These are phyloP conservation scores for Loripinus fragilis DNA, from an alignment of 2,888 invertebrate species.

Conservation along the genomic window DNA sequence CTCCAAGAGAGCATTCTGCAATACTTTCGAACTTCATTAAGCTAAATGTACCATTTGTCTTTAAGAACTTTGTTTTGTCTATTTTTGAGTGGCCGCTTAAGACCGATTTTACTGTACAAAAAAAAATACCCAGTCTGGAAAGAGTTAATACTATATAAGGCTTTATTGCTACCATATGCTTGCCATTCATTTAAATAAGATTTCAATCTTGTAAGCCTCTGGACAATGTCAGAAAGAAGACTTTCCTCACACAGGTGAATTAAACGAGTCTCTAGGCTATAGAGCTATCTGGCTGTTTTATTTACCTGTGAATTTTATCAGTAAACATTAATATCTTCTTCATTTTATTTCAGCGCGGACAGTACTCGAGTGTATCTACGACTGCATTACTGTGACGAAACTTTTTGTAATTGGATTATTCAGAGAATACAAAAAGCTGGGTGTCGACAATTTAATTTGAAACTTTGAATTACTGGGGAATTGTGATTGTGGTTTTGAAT, in stretches of 20 bases:
- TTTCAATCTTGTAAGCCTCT: slow-evolving; percentile 22
- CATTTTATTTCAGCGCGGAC: slow-evolving; percentile 25
- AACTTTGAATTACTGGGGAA: slow-evolving; percentile 2
- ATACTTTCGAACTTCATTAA: too few relatives aligned
- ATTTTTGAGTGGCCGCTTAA: too few relatives aligned
- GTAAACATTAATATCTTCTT: slow-evolving; percentile 45
- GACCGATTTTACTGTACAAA: too few relatives aligned
- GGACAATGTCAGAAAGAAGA: slow-evolving; percentile 3
- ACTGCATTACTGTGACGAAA: slow-evolving; percentile 7
- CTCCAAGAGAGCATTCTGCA: too few relatives aligned
- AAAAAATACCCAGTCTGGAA: too few relatives aligned
- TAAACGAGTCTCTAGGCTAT: slow-evolving; percentile 6
- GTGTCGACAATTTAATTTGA: slow-evolving; percentile 15
- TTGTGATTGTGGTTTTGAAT: background rate
- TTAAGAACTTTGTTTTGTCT: too few relatives aligned
- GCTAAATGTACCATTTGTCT: too few relatives aligned
- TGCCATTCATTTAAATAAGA: background rate
- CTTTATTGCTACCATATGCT: slow-evolving; percentile 12
- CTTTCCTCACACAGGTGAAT: slow-evolving; percentile 10
- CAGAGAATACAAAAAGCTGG: slow-evolving; percentile 6
- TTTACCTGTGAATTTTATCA: slow-evolving; percentile 27
- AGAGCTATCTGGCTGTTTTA: slow-evolving; percentile 20
- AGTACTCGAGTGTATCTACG: background rate
- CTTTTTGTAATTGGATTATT: slow-evolving; percentile 11
- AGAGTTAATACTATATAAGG: too few relatives aligned